Base-by-base conservation (phyloP, 1,140 invertebrate species). In the Sycophaga agraensis region DNA sequence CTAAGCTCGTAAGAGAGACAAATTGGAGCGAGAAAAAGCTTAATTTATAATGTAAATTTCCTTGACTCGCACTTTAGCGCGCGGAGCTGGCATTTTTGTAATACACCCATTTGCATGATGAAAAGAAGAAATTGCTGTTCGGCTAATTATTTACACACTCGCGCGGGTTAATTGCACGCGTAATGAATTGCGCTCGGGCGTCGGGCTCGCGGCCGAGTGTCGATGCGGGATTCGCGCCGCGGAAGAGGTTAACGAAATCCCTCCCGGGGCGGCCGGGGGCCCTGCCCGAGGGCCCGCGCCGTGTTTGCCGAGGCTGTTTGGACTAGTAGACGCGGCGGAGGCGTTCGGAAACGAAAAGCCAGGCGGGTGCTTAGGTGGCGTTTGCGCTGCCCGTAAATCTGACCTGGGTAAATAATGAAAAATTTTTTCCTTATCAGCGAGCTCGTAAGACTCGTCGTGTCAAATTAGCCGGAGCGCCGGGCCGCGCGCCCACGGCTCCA, bases 301-400 rank as follows among this genome's bases (percentile, higher is more conserved):
- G n/a, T n/a, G n/a, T n/a, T n/a, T n/a, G n/a, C n/a, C n/a, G n/a
- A n/a, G n/a, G n/a, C n/a, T n/a, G n/a, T n/a, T n/a, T n/a, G n/a
- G n/a, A n/a, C n/a, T n/a, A n/a, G n/a, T n/a, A n/a, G n/a, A n/a
- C n/a, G n/a, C n/a, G n/a, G n/a, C n/a, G n/a, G n/a, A n/a, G n/a
- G n/a, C n/a, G n/a, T n/a, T n/a, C n/a, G n/a, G n/a, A n/a, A n/a
- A n/a, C n/a, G n/a, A n/a, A n/a, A n/a, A n/a, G n/a, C n/a, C n/a
- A n/a, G n/a, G n/a, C n/a, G n/a, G n/a, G n/a, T n/a, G n/a, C n/a
- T n/a, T n/a, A n/a, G n/a, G n/a, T n/a, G n/a, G n/a, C n/a, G n/a
- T n/a, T n/a, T n/a, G n/a, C n/a, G n/a, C n/a, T n/a, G n/a, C 49
- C 43, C 53, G 43, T 62, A 62, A 62, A 62, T 62, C 60, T 56